A percentile compares a stretch with the other conserved stretches of the same genome.
phyloP scores from a whole-genome alignment of 1,140 invertebrate species.

The Cydia splendana region DNA sequence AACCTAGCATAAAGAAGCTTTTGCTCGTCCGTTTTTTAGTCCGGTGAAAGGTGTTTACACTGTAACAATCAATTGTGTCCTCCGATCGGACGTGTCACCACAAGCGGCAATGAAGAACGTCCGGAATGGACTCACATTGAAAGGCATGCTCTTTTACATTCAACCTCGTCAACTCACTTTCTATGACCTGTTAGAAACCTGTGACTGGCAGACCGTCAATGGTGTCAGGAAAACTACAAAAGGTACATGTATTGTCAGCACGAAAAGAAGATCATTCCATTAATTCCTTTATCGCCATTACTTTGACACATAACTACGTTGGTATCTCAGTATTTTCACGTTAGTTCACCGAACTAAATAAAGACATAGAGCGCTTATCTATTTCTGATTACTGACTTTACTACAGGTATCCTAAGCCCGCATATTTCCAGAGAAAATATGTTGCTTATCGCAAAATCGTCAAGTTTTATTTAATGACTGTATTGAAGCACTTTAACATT shows the following conservation, averaged over 20 bases:
- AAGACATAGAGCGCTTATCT: too few relatives aligned
- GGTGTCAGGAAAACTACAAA: constrained; percentile 35
- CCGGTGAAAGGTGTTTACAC: constrained; percentile 48
- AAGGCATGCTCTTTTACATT: constrained; percentile 42
- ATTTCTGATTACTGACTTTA: too few relatives aligned
- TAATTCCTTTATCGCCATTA: too few relatives aligned
- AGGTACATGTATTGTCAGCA: background rate
- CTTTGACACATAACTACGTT: too few relatives aligned
- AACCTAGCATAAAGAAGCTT: constrained; percentile 39
- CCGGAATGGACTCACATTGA: constrained; percentile 45
- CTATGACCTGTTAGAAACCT: constrained; percentile 62
- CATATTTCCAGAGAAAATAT: too few relatives aligned
- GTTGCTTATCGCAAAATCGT: too few relatives aligned
- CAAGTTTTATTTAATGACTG: too few relatives aligned
- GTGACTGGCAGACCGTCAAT: constrained; percentile 42
- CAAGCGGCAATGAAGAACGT: constrained; percentile 34
- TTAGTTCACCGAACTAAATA: too few relatives aligned
- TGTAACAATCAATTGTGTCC: constrained; percentile 40
- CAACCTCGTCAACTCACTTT: constrained; percentile 52
- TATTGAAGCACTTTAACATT: too few relatives aligned
- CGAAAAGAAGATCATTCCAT: background rate
- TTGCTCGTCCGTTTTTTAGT: constrained; percentile 37
- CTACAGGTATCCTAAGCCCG: too few relatives aligned
- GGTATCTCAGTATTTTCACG: too few relatives aligned
- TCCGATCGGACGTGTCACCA: constrained; percentile 34